Evolutionary conservation across 2,113 vertebrate species (phyloP).

Genomic region (Dendrocopos noguchii): DNA sequence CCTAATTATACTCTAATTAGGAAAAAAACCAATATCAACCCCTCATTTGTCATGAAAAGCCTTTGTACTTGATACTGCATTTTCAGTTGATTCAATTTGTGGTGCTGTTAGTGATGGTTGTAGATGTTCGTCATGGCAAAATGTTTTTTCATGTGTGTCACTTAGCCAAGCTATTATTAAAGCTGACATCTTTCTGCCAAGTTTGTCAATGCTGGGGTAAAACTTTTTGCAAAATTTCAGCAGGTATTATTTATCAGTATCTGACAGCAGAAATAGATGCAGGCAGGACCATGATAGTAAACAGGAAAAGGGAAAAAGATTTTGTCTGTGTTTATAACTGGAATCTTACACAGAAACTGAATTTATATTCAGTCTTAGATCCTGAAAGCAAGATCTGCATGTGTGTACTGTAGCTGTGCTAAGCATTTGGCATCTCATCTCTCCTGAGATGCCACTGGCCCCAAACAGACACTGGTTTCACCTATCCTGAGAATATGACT

Average conservation of each 20-base stretch:
- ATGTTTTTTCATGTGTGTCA: not conserved
- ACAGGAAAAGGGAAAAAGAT: not conserved
- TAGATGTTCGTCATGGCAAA: not conserved
- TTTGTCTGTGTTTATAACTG: not conserved
- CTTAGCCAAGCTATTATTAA: not conserved
- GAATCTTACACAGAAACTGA: not conserved
- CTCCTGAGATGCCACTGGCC: not conserved
- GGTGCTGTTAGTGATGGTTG: not conserved
- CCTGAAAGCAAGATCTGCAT: not conserved
- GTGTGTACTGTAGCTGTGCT: not conserved
- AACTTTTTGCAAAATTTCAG: not conserved
- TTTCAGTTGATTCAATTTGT: constrained; percentile 22
- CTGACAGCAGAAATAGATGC: not conserved
- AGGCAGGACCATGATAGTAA: not conserved
- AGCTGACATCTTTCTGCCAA: not conserved
- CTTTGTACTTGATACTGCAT: not conserved
- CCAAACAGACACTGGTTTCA: not conserved
- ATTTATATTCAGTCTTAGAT: not conserved
- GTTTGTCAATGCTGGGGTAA: not conserved
- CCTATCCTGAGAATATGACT: not conserved
- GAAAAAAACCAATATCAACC: not conserved
- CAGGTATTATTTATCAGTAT: not conserved
- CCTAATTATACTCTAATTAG: not conserved
- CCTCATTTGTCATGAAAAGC: not conserved
- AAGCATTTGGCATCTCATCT: not conserved